Conservation (phyloP, 64 coral and sea anemone genomes). For the Pachyseris speciosa region DNA sequence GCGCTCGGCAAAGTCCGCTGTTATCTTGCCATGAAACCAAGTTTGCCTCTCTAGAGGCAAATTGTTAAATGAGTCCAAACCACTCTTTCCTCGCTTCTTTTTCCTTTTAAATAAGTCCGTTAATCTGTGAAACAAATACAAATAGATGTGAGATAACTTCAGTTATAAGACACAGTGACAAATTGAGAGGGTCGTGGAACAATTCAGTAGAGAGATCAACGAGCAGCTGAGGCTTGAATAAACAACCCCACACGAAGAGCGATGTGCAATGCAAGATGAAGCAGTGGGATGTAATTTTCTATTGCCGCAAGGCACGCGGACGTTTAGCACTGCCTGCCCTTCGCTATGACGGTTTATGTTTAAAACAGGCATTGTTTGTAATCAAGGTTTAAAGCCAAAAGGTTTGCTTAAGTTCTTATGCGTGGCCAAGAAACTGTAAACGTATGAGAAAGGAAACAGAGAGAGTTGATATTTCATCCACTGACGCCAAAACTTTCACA, state of each 20-base stretch:
- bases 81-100: slow-evolving; percentile 38
- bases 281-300: background rate
- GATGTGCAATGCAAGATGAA: background rate
- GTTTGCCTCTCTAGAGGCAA: slow-evolving; percentile 76
- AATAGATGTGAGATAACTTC: background rate
- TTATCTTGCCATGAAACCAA: slow-evolving; percentile 95
- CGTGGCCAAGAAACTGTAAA: background rate
- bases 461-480: background rate
- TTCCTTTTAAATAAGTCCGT: slow-evolving; percentile 51
- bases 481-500: background rate
- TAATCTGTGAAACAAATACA: slow-evolving; percentile 22
- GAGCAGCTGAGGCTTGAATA: no score
- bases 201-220: no score
- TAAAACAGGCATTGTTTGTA: background rate
- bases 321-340: background rate
- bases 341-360: background rate
- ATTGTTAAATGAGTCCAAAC: slow-evolving; percentile 3
- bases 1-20: slow-evolving; percentile 81
- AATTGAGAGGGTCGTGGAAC: no score
- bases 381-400: no score
- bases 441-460: background rate
- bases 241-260: no score
- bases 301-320: background rate
- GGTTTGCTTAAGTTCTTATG: background rate
- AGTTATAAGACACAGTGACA: no score